Percentiles rank a stretch among this genome's conserved stretches.
phyloP scores from a whole-genome alignment of 2,113 vertebrate species.

The Castor canadensis region DNA sequence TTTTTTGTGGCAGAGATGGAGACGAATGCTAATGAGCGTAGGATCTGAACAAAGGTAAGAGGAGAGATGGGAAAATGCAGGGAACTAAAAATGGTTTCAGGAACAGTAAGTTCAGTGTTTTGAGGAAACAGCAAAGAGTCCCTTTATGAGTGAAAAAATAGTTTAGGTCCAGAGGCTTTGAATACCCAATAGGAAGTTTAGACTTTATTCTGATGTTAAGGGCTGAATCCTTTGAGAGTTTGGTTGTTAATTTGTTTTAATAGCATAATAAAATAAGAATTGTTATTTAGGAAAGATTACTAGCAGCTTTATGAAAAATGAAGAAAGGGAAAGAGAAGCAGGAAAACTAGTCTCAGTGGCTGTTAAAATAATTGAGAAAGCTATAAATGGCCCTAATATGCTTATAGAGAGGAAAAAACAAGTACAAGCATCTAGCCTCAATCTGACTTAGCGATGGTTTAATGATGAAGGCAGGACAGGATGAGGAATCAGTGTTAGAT shows the following conservation, averaged over 20 bases:
- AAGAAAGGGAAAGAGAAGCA: not conserved
- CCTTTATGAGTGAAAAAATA: not conserved
- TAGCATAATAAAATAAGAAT: not conserved
- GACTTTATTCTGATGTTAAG: not conserved
- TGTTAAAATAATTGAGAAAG: conserved; percentile 26
- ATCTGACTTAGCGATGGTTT: not conserved
- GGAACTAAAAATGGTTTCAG: not conserved
- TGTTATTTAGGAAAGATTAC: not conserved
- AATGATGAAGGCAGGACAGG: not conserved
- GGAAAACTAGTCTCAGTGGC: not conserved
- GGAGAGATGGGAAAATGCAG: not conserved
- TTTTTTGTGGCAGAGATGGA: not conserved
- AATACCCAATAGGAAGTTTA: not conserved
- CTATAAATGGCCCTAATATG: not conserved
- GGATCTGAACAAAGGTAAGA: not conserved
- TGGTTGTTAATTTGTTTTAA: not conserved
- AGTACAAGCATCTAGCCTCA: not conserved
- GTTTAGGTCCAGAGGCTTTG: not conserved
- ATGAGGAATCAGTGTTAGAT: not conserved
- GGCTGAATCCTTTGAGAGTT: not conserved
- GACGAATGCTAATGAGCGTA: not conserved
- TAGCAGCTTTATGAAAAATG: not conserved
- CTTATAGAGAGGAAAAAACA: not conserved
- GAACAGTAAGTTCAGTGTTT: not conserved
- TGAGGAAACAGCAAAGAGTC: not conserved